phyloP scores from a whole-genome alignment of 1,140 invertebrate genomes.

The Psix sp. region DNA sequence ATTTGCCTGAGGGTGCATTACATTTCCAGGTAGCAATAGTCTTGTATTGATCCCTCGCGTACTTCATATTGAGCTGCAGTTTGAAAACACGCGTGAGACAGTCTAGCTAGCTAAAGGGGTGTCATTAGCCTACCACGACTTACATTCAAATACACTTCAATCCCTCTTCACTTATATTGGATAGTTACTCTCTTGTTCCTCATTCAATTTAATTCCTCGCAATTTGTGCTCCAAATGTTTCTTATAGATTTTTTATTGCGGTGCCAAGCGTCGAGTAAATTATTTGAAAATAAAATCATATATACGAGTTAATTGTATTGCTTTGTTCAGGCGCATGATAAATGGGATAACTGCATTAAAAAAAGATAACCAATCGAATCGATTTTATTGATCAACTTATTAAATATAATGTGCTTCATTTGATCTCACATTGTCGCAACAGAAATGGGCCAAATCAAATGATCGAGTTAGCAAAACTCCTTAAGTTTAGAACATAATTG shows the following conservation, averaged over 20 bases:
- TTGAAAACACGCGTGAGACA: constrained; percentile 36
- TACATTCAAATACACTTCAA: constrained; percentile 7
- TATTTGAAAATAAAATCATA: too few species aligned
- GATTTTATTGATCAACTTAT: constrained; percentile 14
- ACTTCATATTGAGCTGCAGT: constrained; percentile 40
- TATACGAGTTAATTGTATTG: too few species aligned
- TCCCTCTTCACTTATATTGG: neutral
- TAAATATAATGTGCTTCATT: neutral
- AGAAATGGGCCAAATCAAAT: constrained; percentile 28
- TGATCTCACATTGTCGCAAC: neutral
- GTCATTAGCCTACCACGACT: constrained; percentile 1
- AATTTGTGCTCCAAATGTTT: too few species aligned
- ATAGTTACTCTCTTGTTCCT: neutral
- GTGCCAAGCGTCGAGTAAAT: too few species aligned
- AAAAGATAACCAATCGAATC: neutral
- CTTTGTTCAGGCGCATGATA: constrained; percentile 1
- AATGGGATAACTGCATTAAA: neutral
- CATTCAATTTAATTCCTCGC: too few species aligned
- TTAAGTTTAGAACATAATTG: constrained; percentile 29
- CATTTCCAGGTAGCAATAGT: constrained; percentile 64
- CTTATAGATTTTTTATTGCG: too few species aligned
- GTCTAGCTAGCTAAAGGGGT: constrained; percentile 4
- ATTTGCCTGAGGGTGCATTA: constrained; percentile 64
- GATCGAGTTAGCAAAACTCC: constrained; percentile 27
- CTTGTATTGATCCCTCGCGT: constrained; percentile 61